Base-by-base conservation (phyloP, 2,888 invertebrate species). In the Mycalesis mineus region DNA sequence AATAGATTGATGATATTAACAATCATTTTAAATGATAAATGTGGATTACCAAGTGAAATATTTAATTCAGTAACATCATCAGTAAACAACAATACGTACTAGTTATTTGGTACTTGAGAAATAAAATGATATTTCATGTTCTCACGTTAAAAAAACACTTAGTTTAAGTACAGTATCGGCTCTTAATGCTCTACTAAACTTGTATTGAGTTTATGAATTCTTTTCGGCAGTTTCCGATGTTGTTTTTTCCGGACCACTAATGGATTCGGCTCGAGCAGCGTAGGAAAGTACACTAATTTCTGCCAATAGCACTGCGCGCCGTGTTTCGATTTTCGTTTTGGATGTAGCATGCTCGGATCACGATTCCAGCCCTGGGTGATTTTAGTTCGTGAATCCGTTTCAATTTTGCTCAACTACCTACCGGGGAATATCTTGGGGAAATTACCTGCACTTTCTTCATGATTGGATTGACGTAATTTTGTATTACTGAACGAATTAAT, bases 171-270 rank as follows among this genome's bases (percentile, higher is more conserved):
- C 9, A 36, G 36, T 36, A 9, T 36, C 36, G 36, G 11, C 36
- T 36, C 4, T 36, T 36, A 36, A 36, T 36, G 11, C 11, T 9
- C 9, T 22, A 22, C 22, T 47, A 6, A 15, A 37, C 70, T 78
- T 72, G 72, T 65, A 64, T 68, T 61, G 65, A 57, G 60, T 65
- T 64, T 67, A 63, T 66, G 57, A 51, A 65, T 66, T 60, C 61
- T 61, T 61, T 64, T 68, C 59, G 65, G 67, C 65, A 59, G 57
- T 64, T 65, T 63, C 63, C 54, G 14, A 60, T 67, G 61, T 61
- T 62, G 42, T 65, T 66, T 57, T 62, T 61, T 58, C 62, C 53
- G 51, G 54, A 42, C 44, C 58, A 58, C 62, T 64, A 61, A 58
- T 63, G 57, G 63, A 61, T 61, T 66, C 56, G 58, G 55, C 52